phyloP scores from a whole-genome alignment of 1,140 invertebrate genomes.

The Dinoponera quadriceps region DNA sequence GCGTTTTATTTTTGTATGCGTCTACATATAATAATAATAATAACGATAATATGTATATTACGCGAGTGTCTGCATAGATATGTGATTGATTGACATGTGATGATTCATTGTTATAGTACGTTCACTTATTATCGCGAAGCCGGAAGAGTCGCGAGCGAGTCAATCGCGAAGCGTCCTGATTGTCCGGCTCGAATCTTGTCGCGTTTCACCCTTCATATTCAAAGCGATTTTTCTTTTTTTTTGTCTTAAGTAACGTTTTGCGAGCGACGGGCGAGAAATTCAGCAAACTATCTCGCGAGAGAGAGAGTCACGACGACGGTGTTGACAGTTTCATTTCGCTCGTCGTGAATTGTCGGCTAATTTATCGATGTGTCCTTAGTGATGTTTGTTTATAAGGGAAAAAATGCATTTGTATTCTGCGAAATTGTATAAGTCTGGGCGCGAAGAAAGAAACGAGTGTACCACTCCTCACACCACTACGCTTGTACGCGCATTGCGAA shows the following conservation, averaged over 20 bases:
- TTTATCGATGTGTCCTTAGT: too few relatives aligned
- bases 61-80: conserved; percentile 3
- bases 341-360: neutral
- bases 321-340: neutral
- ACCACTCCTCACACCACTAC: neutral
- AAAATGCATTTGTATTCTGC: conserved; percentile 4
- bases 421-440: conserved; percentile 2
- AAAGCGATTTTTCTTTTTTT: conserved; percentile 17
- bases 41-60: neutral
- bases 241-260: neutral
- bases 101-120: neutral
- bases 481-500: conserved; percentile 18
- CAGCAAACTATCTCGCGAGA: neutral
- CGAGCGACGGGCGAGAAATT: neutral
- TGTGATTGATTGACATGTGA: neutral
- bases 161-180: neutral
- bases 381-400: neutral
- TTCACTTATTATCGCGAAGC: conserved; percentile 1
- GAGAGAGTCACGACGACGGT: too few relatives aligned
- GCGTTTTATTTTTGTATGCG: conserved; percentile 54
- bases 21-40: too few relatives aligned
- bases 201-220: conserved; percentile 4
- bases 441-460: neutral
- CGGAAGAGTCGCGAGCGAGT: neutral
- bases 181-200: neutral